These are phyloP conservation scores for Eira barbara DNA, from an alignment of 2,113 vertebrate genomes.

Conservation along the genomic window DNA sequence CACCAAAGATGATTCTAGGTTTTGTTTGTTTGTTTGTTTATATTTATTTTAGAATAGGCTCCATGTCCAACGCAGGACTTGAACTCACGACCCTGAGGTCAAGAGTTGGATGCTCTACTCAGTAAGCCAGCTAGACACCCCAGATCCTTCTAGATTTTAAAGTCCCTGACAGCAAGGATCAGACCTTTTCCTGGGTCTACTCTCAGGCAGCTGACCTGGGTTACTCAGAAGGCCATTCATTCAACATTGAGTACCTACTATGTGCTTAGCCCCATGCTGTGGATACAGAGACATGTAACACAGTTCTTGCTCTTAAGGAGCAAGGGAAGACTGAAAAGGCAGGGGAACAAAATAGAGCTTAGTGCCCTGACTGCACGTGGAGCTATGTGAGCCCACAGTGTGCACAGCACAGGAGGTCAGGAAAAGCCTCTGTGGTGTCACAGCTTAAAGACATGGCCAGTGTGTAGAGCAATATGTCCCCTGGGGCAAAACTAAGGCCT, in stretches of 20 bases:
- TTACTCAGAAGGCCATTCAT: background rate
- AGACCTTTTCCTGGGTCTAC: background rate
- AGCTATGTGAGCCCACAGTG: background rate
- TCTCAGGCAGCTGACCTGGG: background rate
- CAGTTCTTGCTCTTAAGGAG: background rate
- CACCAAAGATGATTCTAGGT: background rate
- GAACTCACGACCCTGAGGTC: background rate
- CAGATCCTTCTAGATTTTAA: background rate
- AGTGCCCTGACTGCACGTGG: background rate
- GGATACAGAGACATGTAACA: background rate
- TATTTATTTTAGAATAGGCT: background rate
- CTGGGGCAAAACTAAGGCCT: background rate
- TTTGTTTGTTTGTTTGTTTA: background rate
- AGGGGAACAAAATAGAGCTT: background rate
- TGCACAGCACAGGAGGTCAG: background rate
- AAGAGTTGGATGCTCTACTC: background rate
- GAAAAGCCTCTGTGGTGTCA: background rate
- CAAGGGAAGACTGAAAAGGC: background rate
- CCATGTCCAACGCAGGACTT: background rate
- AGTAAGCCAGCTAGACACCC: background rate
- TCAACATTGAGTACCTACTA: background rate
- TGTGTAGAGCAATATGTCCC: background rate
- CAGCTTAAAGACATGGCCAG: background rate
- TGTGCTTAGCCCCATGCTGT: background rate
- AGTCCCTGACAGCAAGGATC: background rate